phyloP scores from a whole-genome alignment of 2,113 vertebrate genomes.

The Octodon degus region DNA sequence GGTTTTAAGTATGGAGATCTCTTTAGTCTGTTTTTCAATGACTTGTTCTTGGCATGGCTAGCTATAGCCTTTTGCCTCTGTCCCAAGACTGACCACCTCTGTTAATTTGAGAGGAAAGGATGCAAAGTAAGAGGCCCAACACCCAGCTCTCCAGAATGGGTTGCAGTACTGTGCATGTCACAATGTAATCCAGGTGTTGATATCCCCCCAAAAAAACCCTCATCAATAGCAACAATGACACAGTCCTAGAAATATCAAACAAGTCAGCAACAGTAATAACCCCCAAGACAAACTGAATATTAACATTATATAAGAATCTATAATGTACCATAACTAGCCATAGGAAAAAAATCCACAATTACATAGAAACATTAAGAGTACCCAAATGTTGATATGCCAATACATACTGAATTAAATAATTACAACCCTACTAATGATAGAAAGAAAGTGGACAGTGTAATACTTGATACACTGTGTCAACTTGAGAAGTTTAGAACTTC shows the following conservation, averaged over 20 bases:
- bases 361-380: background rate
- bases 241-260: background rate
- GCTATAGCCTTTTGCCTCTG: background rate
- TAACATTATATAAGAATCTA: background rate
- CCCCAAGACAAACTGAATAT: background rate
- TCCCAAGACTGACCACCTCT: background rate
- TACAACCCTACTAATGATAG: background rate
- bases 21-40: background rate
- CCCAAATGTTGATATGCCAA: background rate
- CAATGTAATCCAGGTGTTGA: background rate
- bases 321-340: background rate
- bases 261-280: background rate
- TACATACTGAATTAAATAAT: background rate
- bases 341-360: background rate
- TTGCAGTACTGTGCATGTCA: background rate
- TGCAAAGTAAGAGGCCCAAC: background rate
- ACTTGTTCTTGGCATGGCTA: background rate
- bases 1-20: background rate
- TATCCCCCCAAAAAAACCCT: background rate
- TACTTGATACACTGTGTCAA: background rate
- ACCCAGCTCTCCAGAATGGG: background rate
- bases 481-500: background rate
- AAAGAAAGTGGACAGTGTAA: background rate
- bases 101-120: background rate
- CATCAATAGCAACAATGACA: background rate